Evolutionary conservation across 2,113 vertebrate genomes (phyloP).

Genomic region (Labrus mixtus): DNA sequence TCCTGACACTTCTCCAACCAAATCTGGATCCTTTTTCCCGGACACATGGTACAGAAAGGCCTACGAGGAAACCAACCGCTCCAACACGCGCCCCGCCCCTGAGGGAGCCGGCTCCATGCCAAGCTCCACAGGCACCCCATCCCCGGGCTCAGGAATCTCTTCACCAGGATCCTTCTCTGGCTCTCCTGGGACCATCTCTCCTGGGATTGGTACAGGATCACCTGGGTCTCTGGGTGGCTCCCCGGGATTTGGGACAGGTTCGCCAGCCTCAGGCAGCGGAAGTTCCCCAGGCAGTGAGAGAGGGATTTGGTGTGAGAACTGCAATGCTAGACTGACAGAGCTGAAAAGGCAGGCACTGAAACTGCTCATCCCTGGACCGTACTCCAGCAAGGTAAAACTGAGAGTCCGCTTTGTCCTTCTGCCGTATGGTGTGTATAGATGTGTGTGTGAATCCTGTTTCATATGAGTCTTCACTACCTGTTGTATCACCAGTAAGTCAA

Average conservation of each 20-base stretch:
- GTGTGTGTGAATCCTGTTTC: neutral
- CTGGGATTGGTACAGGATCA: constrained; percentile 92
- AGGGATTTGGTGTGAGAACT: constrained; percentile 96
- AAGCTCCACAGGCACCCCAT: constrained; percentile 93
- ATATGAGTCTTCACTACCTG: neutral
- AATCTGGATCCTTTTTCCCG: constrained; percentile 90
- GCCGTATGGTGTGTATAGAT: neutral
- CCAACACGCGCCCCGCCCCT: constrained; percentile 87
- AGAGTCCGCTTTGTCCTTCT: neutral
- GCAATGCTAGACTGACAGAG: constrained; percentile 92
- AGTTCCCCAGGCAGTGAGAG: constrained; percentile 96
- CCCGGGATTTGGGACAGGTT: constrained; percentile 93
- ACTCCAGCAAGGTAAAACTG: constrained; percentile 89
- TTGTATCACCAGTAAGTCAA: neutral
- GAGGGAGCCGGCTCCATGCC: constrained; percentile 95
- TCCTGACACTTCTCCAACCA: constrained; percentile 91
- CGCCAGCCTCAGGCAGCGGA: constrained; percentile 92
- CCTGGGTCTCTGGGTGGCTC: constrained; percentile 95
- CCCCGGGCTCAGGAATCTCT: constrained; percentile 94
- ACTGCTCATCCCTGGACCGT: constrained; percentile 93
- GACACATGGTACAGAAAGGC: constrained; percentile 96
- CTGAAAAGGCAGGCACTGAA: constrained; percentile 95
- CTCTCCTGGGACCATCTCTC: constrained; percentile 92
- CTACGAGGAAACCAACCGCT: constrained; percentile 91
- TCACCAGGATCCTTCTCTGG: constrained; percentile 94